Evolutionary conservation across 1,140 invertebrate species (phyloP).

Genomic region (Mamestra configurata): DNA sequence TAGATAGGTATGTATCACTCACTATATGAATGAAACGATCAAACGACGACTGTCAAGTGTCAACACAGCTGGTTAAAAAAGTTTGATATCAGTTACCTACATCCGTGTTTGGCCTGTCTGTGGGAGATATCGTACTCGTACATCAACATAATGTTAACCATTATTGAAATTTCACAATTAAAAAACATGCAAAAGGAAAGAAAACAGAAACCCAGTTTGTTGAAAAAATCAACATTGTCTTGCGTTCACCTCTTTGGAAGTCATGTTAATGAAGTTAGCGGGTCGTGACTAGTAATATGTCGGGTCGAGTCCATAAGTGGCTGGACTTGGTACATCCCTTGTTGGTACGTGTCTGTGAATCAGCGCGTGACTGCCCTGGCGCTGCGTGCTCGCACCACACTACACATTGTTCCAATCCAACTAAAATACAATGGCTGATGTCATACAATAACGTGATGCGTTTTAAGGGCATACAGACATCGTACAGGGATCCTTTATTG

Average conservation of each 20-base stretch:
- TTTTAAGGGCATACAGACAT: conserved; percentile 64
- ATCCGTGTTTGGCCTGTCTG: conserved; percentile 19
- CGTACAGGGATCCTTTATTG: conserved; percentile 23
- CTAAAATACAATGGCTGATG: conserved; percentile 74
- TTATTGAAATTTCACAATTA: not conserved
- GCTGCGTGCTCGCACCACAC: conserved; percentile 58
- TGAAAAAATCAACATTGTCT: not conserved
- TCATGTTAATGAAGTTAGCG: conserved; percentile 58
- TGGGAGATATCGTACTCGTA: conserved; percentile 12
- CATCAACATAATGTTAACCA: not conserved
- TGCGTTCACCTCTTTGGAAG: conserved; percentile 1
- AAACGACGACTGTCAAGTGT: not conserved
- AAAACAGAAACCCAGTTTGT: not conserved
- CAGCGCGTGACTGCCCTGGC: conserved; percentile 70
- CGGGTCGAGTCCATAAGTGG: conserved; percentile 42
- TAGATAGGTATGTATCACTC: not conserved
- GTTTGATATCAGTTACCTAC: conserved; percentile 30
- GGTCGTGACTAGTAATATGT: conserved; percentile 61
- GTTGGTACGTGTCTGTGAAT: conserved; percentile 66
- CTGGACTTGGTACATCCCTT: conserved; percentile 65
- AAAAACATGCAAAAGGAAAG: not conserved
- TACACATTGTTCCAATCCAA: conserved; percentile 70
- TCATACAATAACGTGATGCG: conserved; percentile 72
- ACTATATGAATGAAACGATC: conserved; percentile 21
- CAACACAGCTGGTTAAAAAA: conserved; percentile 38